Base-by-base conservation (phyloP, 1,140 invertebrate species). In the Caligus rogercresseyi region DNA sequence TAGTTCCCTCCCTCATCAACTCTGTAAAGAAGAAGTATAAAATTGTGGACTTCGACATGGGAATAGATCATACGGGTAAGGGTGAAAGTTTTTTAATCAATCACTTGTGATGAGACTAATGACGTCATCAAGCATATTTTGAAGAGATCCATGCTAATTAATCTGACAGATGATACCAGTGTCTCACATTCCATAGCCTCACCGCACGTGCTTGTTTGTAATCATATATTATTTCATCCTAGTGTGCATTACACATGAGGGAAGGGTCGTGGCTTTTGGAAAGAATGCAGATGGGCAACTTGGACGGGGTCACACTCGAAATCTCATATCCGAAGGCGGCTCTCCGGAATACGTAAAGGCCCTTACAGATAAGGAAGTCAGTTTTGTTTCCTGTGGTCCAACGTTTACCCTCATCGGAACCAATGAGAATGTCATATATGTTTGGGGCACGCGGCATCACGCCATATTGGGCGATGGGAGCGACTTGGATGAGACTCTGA, bases 391-490 rank as follows among this genome's bases (percentile, higher is more conserved):
- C 64, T 83, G 82, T 72, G 81, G 80, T 20, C 77, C 80, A 25
- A 79, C 79, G 26, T 84, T 79, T 67, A 82, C 81, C 0, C 74
- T 83, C 23, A 78, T 79, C 31, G 77, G 77, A 31, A 83, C 81
- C 1, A 71, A 77, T 19, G 78, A 83, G 63, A 83, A 84, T 69
- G 78, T 81, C 61, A 72, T 85, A 1, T 80, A 81, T 57, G 79
- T 84, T 64, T 85, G 83, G 81, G 83, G 83, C 18, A 77, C 80
- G 14, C 72, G 74, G 21, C 72, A 71, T 58, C 72, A 72, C 72
- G 14, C 73, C 74, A 66, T 71, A 73, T 54, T 63, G 19, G 59
- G 66, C 25, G 63, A 54, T 54, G 16, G 65, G 15, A 24, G 67
- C 13, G 64, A 15, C 25, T 67, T 64, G 15, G 58, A 59, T 16